phyloP scores from a whole-genome alignment of 1,140 invertebrate genomes.

The Polypedilum pembai region DNA sequence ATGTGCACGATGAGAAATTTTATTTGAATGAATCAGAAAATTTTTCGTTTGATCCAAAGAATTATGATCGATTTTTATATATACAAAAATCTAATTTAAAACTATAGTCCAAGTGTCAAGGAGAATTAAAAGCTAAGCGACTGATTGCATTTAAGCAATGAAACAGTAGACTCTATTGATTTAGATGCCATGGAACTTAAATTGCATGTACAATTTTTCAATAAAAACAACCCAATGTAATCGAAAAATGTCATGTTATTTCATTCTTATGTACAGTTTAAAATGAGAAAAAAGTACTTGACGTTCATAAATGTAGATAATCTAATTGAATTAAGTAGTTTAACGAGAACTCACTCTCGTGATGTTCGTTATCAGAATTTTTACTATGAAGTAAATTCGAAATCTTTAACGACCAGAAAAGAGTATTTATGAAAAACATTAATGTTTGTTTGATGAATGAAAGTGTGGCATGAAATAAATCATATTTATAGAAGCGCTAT shows the following conservation, averaged over 20 bases:
- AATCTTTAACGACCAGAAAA: too few species aligned
- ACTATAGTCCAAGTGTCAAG: neutral
- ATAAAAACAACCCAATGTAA: neutral
- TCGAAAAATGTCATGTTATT: constrained; percentile 4
- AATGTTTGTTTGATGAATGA: too few species aligned
- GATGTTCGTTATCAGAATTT: neutral
- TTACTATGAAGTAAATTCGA: neutral
- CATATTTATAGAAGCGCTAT: too few species aligned
- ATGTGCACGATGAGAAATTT: too few species aligned
- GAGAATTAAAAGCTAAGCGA: neutral
- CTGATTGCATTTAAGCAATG: neutral
- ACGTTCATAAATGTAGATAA: neutral
- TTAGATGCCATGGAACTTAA: neutral
- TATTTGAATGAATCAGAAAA: neutral
- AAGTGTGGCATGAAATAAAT: too few species aligned
- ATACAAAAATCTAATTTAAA: neutral
- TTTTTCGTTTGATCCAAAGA: neutral
- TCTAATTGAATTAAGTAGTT: constrained; percentile 7
- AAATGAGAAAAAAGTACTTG: too few species aligned
- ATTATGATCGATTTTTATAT: neutral
- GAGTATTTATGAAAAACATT: too few species aligned
- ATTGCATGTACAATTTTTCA: constrained; percentile 6
- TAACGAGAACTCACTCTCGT: neutral
- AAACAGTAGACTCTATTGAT: neutral
- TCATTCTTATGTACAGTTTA: neutral